Conservation (phyloP, 2,888 invertebrate genomes). For the Ceriagrion tenellum region DNA sequence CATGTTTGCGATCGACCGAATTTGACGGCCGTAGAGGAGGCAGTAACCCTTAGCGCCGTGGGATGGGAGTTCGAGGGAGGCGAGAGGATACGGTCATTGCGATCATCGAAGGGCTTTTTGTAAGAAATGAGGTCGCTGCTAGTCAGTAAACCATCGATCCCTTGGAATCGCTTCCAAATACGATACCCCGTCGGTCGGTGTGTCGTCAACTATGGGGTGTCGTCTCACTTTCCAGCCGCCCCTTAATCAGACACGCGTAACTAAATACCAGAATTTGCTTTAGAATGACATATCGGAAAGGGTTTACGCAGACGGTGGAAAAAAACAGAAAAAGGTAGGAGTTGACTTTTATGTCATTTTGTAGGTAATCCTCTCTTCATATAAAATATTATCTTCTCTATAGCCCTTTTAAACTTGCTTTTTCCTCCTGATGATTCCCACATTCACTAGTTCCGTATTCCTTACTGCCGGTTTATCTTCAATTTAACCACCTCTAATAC, state of each 20-base stretch:
- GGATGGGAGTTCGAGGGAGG: neutral
- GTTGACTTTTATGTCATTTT: too few relatives aligned
- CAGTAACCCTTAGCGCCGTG: constrained; percentile 1
- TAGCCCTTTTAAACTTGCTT: too few relatives aligned
- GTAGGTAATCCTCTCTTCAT: too few relatives aligned
- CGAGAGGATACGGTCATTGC: constrained; percentile 24
- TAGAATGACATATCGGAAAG: too few relatives aligned
- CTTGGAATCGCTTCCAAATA: neutral
- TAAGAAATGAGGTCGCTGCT: constrained; percentile 36
- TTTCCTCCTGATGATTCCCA: too few relatives aligned
- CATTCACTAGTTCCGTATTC: too few relatives aligned
- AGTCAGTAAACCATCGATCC: constrained; percentile 26
- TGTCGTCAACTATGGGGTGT: neutral
- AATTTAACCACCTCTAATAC: too few relatives aligned
- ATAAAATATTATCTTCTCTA: too few relatives aligned
- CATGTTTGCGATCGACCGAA: constrained; percentile 1
- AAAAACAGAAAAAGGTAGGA: too few relatives aligned
- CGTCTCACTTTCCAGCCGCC: neutral
- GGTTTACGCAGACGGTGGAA: too few relatives aligned
- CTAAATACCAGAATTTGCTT: neutral
- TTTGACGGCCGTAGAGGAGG: constrained; percentile 17
- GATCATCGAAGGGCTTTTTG: constrained; percentile 28
- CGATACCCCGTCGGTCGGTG: neutral
- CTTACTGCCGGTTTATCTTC: too few relatives aligned
- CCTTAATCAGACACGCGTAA: neutral